phyloP scores from a whole-genome alignment of 1,140 invertebrate species.

The Platorchestia sp. region DNA sequence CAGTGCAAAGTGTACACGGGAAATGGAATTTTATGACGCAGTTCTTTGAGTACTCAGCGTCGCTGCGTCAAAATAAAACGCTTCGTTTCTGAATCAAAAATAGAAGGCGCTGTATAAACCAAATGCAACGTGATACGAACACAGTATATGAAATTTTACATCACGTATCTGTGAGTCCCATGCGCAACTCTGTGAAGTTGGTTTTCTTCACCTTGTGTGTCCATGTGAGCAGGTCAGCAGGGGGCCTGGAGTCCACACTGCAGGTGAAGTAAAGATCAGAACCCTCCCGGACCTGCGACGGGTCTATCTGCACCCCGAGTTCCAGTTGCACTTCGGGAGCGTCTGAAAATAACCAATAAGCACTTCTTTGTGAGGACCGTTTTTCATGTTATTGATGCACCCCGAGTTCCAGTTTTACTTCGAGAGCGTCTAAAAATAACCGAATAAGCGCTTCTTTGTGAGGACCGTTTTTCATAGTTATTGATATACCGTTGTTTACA shows the following conservation, averaged over 20 bases:
- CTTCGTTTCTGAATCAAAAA: too few relatives aligned
- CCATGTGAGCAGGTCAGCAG: conserved; percentile 34
- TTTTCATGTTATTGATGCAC: not conserved
- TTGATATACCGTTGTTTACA: too few relatives aligned
- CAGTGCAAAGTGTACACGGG: too few relatives aligned
- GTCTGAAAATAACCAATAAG: not conserved
- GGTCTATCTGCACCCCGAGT: conserved; percentile 2
- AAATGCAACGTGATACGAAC: too few relatives aligned
- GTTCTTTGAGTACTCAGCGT: too few relatives aligned
- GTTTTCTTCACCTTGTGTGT: conserved; percentile 38
- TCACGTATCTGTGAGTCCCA: too few relatives aligned
- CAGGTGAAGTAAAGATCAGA: conserved; percentile 8
- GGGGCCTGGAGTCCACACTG: conserved; percentile 13
- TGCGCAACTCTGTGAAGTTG: too few relatives aligned
- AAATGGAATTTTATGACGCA: too few relatives aligned
- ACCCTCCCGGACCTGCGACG: not conserved
- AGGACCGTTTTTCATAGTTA: not conserved
- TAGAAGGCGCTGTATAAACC: too few relatives aligned
- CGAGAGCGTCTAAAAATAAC: not conserved
- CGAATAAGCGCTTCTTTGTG: not conserved
- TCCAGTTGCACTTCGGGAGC: conserved; percentile 30
- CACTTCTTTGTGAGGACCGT: not conserved
- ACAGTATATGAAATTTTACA: too few relatives aligned
- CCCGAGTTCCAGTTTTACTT: too few relatives aligned
- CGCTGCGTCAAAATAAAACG: too few relatives aligned